These are phyloP conservation scores for Myrmecobius fasciatus DNA, from an alignment of 2,113 vertebrate genomes.

Conservation along the genomic window DNA sequence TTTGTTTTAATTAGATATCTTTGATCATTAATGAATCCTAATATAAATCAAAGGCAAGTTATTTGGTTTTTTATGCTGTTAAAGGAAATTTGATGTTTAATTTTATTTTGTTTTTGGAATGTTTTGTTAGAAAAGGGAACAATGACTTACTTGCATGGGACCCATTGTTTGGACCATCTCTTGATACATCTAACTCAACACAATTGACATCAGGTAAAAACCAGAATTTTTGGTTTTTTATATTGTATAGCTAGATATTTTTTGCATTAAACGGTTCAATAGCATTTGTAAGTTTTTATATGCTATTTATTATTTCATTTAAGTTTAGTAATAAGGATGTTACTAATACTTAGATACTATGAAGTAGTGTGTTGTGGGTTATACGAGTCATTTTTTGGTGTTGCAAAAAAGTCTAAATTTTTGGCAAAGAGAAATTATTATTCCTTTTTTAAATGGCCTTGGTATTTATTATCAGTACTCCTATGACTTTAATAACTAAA, in stretches of 20 bases:
- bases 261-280: slow-evolving; percentile 30
- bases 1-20: slow-evolving; percentile 28
- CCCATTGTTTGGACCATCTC: slow-evolving; percentile 88
- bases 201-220: slow-evolving; percentile 87
- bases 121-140: slow-evolving; percentile 86
- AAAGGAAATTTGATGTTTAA: slow-evolving; percentile 48
- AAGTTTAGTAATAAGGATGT: background rate
- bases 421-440: background rate
- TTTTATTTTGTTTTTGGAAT: slow-evolving; percentile 57
- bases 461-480: background rate
- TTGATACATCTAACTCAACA: slow-evolving; percentile 85
- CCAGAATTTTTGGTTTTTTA: background rate
- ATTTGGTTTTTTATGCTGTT: slow-evolving; percentile 46
- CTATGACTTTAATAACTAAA: background rate
- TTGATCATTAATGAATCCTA: slow-evolving; percentile 44
- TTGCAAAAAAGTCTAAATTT: background rate
- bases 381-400: background rate
- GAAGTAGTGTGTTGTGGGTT: background rate
- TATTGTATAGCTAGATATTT: slow-evolving; percentile 28
- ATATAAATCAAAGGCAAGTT: slow-evolving; percentile 45
- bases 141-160: slow-evolving; percentile 95
- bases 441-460: background rate
- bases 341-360: background rate
- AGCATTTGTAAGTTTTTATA: slow-evolving; percentile 14
- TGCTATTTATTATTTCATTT: slow-evolving; percentile 15